These are phyloP conservation scores for Electrophaes corylata DNA, from an alignment of 2,888 invertebrate genomes.

Conservation along the genomic window DNA sequence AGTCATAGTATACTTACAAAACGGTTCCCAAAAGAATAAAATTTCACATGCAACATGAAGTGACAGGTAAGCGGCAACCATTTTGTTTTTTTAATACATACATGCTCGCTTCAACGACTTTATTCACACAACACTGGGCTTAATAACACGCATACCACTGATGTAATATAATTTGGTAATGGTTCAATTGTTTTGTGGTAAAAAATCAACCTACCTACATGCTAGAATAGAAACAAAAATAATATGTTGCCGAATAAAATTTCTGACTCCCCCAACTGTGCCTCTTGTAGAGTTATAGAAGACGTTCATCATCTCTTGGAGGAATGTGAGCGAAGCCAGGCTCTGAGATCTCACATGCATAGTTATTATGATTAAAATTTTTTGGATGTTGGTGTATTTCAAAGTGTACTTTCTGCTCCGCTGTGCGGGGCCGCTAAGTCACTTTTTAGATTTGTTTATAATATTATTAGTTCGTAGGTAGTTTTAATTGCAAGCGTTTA, in stretches of 20 bases:
- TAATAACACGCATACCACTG: conserved; percentile 18
- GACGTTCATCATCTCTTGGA: too few relatives aligned
- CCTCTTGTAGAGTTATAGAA: too few relatives aligned
- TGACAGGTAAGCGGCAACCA: conserved; percentile 32
- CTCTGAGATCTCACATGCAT: too few relatives aligned
- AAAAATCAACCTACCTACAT: conserved; percentile 18
- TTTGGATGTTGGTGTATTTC: too few relatives aligned
- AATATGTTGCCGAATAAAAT: background rate
- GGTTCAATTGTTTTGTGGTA: conserved; percentile 21
- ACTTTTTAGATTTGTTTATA: too few relatives aligned
- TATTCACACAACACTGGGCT: conserved; percentile 38
- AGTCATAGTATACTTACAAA: background rate
- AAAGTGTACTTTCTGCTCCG: too few relatives aligned
- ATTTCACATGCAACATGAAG: conserved; percentile 26
- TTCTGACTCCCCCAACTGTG: too few relatives aligned
- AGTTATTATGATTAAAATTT: too few relatives aligned
- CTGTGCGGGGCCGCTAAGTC: too few relatives aligned
- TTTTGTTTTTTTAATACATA: conserved; percentile 40
- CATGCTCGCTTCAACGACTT: conserved; percentile 38
- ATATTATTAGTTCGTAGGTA: too few relatives aligned
- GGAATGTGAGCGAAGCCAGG: too few relatives aligned
- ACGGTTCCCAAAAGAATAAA: conserved; percentile 27
- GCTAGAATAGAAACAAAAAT: background rate
- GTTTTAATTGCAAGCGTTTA: too few relatives aligned
- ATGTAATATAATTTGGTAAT: conserved; percentile 25